phyloP scores from a whole-genome alignment of 2,888 invertebrate genomes.

The Glyphotaelius pellucidus region DNA sequence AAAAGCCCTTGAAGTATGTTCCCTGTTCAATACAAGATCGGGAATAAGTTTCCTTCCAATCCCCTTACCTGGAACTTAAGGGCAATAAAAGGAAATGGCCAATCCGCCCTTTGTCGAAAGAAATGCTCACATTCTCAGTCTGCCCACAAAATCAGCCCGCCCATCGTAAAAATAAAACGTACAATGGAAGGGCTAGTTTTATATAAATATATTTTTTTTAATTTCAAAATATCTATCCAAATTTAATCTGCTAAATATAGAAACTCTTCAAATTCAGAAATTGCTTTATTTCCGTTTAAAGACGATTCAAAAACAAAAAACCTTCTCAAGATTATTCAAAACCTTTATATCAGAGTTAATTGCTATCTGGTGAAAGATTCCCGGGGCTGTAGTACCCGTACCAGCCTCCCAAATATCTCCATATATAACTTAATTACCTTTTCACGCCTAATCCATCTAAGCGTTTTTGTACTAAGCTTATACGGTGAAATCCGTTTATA shows the following conservation, averaged over 20 bases:
- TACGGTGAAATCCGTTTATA: no score
- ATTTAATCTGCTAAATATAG: neutral
- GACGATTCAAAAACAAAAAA: no score
- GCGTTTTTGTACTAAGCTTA: no score
- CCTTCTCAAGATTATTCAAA: no score
- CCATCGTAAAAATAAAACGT: neutral
- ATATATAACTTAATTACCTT: no score
- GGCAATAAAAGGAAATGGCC: constrained; percentile 57
- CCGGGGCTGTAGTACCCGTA: no score
- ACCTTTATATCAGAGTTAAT: no score
- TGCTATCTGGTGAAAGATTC: no score
- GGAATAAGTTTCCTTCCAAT: constrained; percentile 29
- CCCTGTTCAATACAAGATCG: constrained; percentile 13
- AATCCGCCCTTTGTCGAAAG: constrained; percentile 37
- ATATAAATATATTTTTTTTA: neutral
- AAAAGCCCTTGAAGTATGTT: constrained; percentile 10
- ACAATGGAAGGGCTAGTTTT: neutral
- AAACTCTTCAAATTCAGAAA: neutral
- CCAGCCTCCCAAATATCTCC: no score
- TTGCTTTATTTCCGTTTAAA: no score
- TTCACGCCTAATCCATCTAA: no score
- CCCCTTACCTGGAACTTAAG: constrained; percentile 20
- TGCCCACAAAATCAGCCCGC: constrained; percentile 35
- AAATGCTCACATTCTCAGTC: neutral
- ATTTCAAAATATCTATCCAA: neutral